A percentile compares a stretch with the other conserved stretches of the same genome.
phyloP scores from a whole-genome alignment of 2,113 vertebrate species.

The Eulemur rufifrons region DNA sequence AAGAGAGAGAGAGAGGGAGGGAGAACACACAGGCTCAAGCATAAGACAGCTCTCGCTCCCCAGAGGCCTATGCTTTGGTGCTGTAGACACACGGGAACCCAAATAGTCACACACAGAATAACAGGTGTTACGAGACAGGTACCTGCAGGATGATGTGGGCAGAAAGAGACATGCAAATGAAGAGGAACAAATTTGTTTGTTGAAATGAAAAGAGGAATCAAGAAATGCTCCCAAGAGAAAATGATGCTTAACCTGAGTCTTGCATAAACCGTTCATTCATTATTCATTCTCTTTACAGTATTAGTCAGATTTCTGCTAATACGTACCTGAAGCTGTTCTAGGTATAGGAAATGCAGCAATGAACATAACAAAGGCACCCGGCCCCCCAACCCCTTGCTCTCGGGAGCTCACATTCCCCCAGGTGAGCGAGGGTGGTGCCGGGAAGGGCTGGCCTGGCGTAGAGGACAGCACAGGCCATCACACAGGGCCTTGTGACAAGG shows the following conservation, averaged over 20 bases:
- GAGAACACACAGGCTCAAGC: neutral
- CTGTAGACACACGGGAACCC: accelerated
- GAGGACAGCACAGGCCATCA: too few species aligned
- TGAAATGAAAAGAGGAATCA: neutral
- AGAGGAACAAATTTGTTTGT: neutral
- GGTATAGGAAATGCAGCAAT: neutral
- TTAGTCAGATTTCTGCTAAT: neutral
- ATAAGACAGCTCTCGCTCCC: neutral
- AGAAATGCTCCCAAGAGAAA: neutral
- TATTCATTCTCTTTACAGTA: neutral
- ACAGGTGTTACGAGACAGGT: neutral
- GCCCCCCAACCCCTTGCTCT: too few species aligned
- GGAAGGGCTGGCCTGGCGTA: neutral
- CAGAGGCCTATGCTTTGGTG: too few species aligned
- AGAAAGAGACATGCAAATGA: neutral
- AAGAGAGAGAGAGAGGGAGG: neutral
- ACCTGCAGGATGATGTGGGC: neutral
- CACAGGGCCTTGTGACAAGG: neutral
- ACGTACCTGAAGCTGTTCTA: neutral
- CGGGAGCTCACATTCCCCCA: accelerated
- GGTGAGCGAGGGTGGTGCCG: neutral
- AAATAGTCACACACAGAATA: neutral
- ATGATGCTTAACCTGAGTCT: neutral
- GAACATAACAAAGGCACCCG: too few species aligned
- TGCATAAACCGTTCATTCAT: neutral